phyloP scores from a whole-genome alignment of 2,888 invertebrate genomes.

The Shargacucullia verbasci region DNA sequence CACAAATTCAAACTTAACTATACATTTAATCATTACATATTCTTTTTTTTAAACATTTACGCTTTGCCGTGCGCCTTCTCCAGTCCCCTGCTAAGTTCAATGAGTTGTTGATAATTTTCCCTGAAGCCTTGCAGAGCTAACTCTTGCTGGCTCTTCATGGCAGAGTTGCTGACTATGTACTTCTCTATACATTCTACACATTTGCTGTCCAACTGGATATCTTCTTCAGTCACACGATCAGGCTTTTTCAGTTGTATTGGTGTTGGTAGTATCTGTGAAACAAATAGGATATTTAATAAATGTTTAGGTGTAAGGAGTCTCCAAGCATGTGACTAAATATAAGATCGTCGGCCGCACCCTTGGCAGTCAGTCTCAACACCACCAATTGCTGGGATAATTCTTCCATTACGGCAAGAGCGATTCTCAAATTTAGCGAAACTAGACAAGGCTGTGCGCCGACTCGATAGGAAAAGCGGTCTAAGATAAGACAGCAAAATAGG shows the following conservation, averaged over 20 bases:
- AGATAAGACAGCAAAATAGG: no score
- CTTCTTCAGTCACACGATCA: constrained; percentile 86
- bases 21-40: constrained; percentile 62
- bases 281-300: neutral
- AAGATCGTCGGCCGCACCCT: no score
- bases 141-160: constrained; percentile 91
- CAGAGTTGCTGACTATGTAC: constrained; percentile 90
- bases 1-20: constrained; percentile 62
- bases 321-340: no score
- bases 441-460: no score
- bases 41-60: constrained; percentile 51
- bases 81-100: constrained; percentile 90
- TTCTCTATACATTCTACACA: constrained; percentile 89
- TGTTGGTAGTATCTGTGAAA: constrained; percentile 78
- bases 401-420: no score
- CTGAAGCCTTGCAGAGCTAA: constrained; percentile 92
- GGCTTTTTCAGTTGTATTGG: constrained; percentile 80
- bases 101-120: constrained; percentile 90
- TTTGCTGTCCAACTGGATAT: constrained; percentile 87
- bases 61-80: constrained; percentile 91
- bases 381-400: no score
- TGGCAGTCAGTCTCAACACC: no score
- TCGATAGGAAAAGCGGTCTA: no score
- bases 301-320: no score
- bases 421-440: no score